Evolutionary conservation across 2,113 vertebrate genomes (phyloP), one percentile per base, ranked within the genome.

Genomic region (Pollachius pollachius): DNA sequence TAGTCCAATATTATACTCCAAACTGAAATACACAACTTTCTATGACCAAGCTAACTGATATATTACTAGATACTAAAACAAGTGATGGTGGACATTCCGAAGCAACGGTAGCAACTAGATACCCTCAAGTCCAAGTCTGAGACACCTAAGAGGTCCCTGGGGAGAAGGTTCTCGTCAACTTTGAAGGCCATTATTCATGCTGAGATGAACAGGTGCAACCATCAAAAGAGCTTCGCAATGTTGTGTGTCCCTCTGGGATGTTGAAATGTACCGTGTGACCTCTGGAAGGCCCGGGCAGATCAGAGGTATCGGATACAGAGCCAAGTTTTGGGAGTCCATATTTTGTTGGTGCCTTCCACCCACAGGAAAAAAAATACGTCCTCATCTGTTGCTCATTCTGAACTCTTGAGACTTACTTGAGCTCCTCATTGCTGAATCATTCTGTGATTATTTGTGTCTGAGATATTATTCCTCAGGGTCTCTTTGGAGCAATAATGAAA

Each of bases 131-230:
- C 0, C 16, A 62, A 67, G 67, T 73, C 69, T 68, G 59, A 56
- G 52, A 81, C 69, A 72, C 74, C 27, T 16, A 57, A 57, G 61
- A 68, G 17, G 18, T 70, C 80, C 80, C 86, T 75, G 3, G 52
- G 84, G 86, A 71, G 74, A 73, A 79, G 79, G 74, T 79, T 61
- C 74, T 78, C 70, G 78, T 86, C 78, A 73, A 74, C 84, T 84
- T 81, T 64, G 77, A 69, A 23, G 74, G 62, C 81, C 80, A 80
- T 83, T 84, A 81, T 82, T 81, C 17, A 60, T 73, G 70, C 75
- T 69, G 73, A 81, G 83, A 23, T 23, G 23, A 89, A 87, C 88
- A 88, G 86, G 83, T 89, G 88, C 76, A 81, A 87, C 85, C 80
- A 83, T 75, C 83, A 88, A 84, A 84, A 87, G 83, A 75, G 15